Evolutionary conservation across 2,797 vertebrate genomes (phyloP), one percentile per base, ranked within the genome.

Genomic region (Rachycentron canadum): DNA sequence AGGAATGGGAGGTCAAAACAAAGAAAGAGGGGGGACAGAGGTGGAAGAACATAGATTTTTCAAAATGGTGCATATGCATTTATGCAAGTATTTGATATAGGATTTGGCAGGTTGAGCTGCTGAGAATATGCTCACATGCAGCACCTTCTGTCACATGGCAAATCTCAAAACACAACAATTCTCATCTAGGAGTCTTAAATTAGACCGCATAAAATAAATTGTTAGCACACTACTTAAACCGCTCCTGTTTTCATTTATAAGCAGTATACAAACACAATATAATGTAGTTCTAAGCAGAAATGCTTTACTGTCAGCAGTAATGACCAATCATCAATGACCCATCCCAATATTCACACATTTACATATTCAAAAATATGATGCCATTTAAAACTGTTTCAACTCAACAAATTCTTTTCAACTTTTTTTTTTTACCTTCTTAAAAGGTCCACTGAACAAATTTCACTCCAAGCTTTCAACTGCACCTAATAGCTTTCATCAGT

Each of bases 1-100:
- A 77, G 59, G 60, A 81, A 77, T 53, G 50, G 45, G 68, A 58
- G 73, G 70, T 72, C 38, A 67, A 83, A 59, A 78, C 41, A 82
- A 45, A 77, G 75, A 61, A 50, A 62, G 50, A 32, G 43, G n/a
- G 23, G 73, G 47, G 13, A 60, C 19, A 49, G 30, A 63, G 67
- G 57, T 57, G 23, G 45, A 68, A 50, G 23, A 12, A 55, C n/a
- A 23, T 55, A 25, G 43, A 40, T 56, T 77, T 72, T 41, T 28
- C 10, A 45, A 66, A 75, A 7, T 17, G 19, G 6, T 52, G 38
- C 17, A 52, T 66, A 45, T 70, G 41, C 43, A 58, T 65, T 70
- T 16, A 56, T 60, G 30, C n/a, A 70, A 38, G 45, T n/a, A 8
- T 32, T 58, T 17, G 7, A 78, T 47, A 61, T 64, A 69, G 17